A percentile compares a stretch with the other conserved stretches of the same genome.
Conservation (phyloP, 1,140 invertebrate species). For the Aphelinus atriplicis region DNA sequence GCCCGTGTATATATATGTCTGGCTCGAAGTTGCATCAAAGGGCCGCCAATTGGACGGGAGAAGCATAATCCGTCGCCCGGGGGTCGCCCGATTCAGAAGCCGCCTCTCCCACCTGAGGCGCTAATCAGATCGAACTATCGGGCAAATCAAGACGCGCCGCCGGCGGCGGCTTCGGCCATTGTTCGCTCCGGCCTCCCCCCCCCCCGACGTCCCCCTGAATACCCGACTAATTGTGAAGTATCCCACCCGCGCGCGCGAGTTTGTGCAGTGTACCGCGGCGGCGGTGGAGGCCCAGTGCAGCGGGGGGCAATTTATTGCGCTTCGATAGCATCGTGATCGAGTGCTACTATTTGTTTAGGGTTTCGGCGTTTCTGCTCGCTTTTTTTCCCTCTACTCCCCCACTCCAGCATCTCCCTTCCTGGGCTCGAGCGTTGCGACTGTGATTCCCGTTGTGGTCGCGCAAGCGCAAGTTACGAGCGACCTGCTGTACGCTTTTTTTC, state of each 20-base stretch:
- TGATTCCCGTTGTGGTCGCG: too few relatives aligned
- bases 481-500: too few relatives aligned
- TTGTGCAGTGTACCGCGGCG: neutral
- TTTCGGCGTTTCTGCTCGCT: slow-evolving; percentile 10
- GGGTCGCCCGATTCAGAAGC: too few relatives aligned
- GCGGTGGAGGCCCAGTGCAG: neutral
- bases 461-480: too few relatives aligned
- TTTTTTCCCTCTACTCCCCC: neutral
- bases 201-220: slow-evolving; percentile 28
- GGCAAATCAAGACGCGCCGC: slow-evolving; percentile 24
- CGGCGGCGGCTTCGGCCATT: neutral
- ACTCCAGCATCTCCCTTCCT: neutral
- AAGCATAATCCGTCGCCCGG: neutral
- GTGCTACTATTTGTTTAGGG: slow-evolving; percentile 35
- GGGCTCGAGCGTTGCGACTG: too few relatives aligned
- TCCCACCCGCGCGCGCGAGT: neutral
- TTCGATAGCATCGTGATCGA: slow-evolving; percentile 38
- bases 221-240: slow-evolving; percentile 44
- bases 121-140: slow-evolving; percentile 34
- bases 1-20: too few relatives aligned
- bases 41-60: neutral
- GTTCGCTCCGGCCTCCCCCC: too few relatives aligned
- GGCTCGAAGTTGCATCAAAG: too few relatives aligned
- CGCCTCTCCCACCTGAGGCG: neutral
- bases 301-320: slow-evolving; percentile 31